phyloP scores from a whole-genome alignment of 2,113 vertebrate genomes.

The Meriones unguiculatus region DNA sequence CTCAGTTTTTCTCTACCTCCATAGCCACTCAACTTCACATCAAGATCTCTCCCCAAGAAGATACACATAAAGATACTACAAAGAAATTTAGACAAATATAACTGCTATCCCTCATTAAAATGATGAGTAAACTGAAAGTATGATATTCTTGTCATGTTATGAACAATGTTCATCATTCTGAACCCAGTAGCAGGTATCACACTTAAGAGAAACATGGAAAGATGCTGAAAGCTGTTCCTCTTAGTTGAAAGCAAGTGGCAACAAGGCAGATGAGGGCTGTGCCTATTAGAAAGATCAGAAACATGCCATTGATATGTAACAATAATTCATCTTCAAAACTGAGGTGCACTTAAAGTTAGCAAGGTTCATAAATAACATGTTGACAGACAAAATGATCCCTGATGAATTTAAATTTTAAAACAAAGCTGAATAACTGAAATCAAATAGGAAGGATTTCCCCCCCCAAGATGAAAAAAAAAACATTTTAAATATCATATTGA shows the following conservation, averaged over 20 bases:
- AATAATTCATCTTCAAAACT: background rate
- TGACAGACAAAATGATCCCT: background rate
- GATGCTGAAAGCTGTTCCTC: background rate
- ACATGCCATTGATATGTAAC: background rate
- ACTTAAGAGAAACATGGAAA: background rate
- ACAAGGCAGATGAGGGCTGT: background rate
- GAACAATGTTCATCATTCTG: background rate
- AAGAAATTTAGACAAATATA: background rate
- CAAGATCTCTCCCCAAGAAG: background rate
- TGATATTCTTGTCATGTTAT: background rate
- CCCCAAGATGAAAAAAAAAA: background rate
- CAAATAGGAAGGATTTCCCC: conserved; percentile 24
- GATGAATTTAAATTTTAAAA: conserved; percentile 50
- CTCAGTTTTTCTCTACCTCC: background rate
- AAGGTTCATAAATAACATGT: background rate
- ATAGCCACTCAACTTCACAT: background rate
- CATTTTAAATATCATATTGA: background rate
- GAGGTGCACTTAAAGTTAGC: conserved; percentile 15
- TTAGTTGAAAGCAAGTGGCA: background rate
- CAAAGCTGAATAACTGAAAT: background rate
- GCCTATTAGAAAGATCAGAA: background rate
- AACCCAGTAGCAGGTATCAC: background rate
- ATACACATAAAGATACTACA: background rate
- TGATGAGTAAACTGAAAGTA: background rate
- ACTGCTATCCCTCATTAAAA: background rate